phyloP scores from a whole-genome alignment of 2,888 invertebrate species.

The Lasiommata megera region DNA sequence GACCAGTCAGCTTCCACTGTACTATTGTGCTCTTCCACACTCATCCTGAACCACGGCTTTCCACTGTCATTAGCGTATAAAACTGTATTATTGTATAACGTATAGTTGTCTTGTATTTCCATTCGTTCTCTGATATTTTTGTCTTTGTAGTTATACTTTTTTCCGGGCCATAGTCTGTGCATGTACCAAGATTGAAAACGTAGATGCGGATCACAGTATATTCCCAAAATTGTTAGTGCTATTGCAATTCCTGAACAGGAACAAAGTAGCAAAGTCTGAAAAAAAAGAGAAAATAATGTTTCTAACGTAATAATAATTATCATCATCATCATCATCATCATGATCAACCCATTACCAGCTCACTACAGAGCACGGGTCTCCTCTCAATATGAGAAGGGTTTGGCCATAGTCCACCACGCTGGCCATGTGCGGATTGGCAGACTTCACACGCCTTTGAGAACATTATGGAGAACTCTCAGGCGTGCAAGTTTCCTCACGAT shows the following conservation, averaged over 20 bases:
- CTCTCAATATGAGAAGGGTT: no score
- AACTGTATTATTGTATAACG: slow-evolving; percentile 35
- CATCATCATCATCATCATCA: no score
- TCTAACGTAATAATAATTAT: no score
- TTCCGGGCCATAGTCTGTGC: slow-evolving; percentile 56
- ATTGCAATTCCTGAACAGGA: slow-evolving; percentile 72
- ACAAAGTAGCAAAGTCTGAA: slow-evolving; percentile 66
- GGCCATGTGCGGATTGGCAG: no score
- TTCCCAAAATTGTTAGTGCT: slow-evolving; percentile 63
- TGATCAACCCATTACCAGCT: no score
- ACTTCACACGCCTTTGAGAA: no score
- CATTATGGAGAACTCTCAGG: no score
- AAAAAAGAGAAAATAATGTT: slow-evolving; percentile 18
- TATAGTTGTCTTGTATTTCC: slow-evolving; percentile 33
- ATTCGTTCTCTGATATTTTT: slow-evolving; percentile 38
- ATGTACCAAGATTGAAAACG: slow-evolving; percentile 62
- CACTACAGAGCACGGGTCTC: no score
- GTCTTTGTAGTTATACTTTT: slow-evolving; percentile 42
- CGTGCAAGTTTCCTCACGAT: no score
- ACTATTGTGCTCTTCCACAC: slow-evolving; percentile 40
- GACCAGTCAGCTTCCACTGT: slow-evolving; percentile 40
- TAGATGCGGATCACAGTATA: slow-evolving; percentile 68
- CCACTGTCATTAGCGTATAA: slow-evolving; percentile 28
- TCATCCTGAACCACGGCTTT: slow-evolving; percentile 40
- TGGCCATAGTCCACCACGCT: no score